phyloP scores from a whole-genome alignment of 2,888 invertebrate genomes.

The Bhutanitis thaidina region DNA sequence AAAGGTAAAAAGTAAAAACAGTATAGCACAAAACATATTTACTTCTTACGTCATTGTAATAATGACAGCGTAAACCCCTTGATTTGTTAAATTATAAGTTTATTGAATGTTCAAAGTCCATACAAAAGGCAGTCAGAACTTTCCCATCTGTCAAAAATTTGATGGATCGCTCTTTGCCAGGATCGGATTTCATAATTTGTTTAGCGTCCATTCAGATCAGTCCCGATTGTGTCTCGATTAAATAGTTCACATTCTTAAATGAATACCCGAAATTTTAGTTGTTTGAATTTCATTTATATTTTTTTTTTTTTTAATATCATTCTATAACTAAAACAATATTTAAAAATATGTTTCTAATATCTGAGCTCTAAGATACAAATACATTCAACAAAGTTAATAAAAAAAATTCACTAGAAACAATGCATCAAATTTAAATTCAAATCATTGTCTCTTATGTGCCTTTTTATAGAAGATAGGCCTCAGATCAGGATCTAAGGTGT shows the following conservation, averaged over 20 bases:
- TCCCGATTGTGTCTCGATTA: conserved; percentile 61
- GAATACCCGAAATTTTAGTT: conserved; percentile 16
- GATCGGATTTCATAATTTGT: conserved; percentile 73
- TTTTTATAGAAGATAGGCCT: too few species aligned
- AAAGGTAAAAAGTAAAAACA: too few species aligned
- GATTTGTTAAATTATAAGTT: conserved; percentile 26
- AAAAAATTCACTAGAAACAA: too few species aligned
- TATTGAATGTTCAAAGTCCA: conserved; percentile 25
- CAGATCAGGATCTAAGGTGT: too few species aligned
- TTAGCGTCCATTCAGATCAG: conserved; percentile 56
- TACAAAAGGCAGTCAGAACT: conserved; percentile 39
- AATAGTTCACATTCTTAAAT: conserved; percentile 51
- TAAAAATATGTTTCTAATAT: too few species aligned
- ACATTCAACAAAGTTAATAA: too few species aligned
- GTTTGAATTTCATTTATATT: conserved; percentile 4
- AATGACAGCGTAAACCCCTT: conserved; percentile 1
- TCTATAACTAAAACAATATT: too few species aligned
- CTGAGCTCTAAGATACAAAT: too few species aligned
- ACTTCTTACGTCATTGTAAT: too few species aligned
- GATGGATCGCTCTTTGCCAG: conserved; percentile 60
- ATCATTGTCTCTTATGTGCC: too few species aligned
- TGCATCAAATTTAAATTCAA: too few species aligned
- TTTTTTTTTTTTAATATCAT: conserved; percentile 8
- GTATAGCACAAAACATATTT: too few species aligned
- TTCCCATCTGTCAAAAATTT: conserved; percentile 64